Base-by-base conservation (phyloP, 92 coral and sea anemone genomes). In the Siderastrea siderea region DNA sequence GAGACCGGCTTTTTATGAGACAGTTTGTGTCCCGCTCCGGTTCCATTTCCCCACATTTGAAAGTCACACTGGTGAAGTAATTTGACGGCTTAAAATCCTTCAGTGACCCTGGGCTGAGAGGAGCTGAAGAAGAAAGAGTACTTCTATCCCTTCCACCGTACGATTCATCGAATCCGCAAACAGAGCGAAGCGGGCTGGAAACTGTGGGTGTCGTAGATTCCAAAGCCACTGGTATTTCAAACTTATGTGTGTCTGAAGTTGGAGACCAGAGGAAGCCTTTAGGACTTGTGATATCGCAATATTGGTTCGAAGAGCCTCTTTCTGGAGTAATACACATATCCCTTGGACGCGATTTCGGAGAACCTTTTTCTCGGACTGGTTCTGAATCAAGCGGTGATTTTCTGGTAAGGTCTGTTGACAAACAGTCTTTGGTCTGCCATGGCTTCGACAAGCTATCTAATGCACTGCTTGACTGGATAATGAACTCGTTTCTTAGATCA, bases 21-120 rank as follows among this genome's bases (percentile, higher is more conserved):
- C 81, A 62, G 65, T 85, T 68, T n/a, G 90, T 69, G 55, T 95
- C 98, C 47, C 93, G 81, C 76, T 95, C 98, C 11, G 98, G 95
- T 71, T 95, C 87, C 98, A 95, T 91, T 54, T 79, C 91, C 4
- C 84, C 80, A 55, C 82, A 81, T 19, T 77, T 84, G 68, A 91
- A 89, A 19, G 90, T 87, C 8, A 86, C 65, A 62, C 83, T 79
- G 10, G 87, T 81, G 38, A 88, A 88, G 75, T 81, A 87, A 63
- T 87, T 84, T 12, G 96, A 79, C 67, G 93, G 94, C 47, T 57
- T 75, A 58, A 81, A 78, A 54, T 91, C 96, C 81, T 88, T 93
- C 14, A 93, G 72, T 12, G 89, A 90, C 15, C 68, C 87, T 57
- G 91, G 90, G 61, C 86, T 68, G n/a, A 89, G 59, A 6, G 93